phyloP scores from a whole-genome alignment of 2,888 invertebrate species.

The Notodonta dromedarius region DNA sequence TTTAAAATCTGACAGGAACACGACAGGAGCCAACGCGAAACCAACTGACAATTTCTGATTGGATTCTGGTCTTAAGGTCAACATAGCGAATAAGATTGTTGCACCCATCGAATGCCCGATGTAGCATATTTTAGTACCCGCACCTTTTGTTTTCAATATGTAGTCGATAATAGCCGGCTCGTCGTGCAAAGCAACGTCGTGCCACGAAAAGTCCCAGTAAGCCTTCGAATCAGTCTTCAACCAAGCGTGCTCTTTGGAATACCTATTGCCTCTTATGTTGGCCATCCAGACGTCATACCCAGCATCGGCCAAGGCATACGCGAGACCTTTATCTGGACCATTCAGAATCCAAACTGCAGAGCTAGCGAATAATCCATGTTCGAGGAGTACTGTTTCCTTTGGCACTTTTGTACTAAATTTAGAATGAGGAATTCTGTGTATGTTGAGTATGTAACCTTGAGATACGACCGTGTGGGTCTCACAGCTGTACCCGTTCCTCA shows the following conservation, averaged over 20 bases:
- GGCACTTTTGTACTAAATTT: conserved; percentile 57
- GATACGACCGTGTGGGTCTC: conserved; percentile 90
- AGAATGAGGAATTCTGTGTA: conserved; percentile 90
- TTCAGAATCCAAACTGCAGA: conserved; percentile 92
- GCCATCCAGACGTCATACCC: conserved; percentile 93
- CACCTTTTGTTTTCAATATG: conserved; percentile 60
- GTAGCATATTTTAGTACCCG: conserved; percentile 82
- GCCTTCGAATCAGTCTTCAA: conserved; percentile 81
- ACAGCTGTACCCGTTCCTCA: conserved; percentile 86
- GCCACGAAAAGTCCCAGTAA: conserved; percentile 92
- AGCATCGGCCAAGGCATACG: conserved; percentile 86
- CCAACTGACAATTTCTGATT: conserved; percentile 86
- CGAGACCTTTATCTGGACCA: conserved; percentile 86
- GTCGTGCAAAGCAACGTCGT: conserved; percentile 94
- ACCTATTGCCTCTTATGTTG: conserved; percentile 92
- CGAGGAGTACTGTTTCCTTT: conserved; percentile 84
- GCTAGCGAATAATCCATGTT: conserved; percentile 92
- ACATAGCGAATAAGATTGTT: conserved; percentile 89
- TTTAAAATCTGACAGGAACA: conserved; percentile 85
- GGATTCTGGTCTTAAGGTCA: conserved; percentile 87
- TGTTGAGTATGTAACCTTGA: conserved; percentile 91
- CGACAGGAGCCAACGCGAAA: conserved; percentile 88
- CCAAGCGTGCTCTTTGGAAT: conserved; percentile 86
- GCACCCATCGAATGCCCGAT: conserved; percentile 97
- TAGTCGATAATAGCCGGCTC: conserved; percentile 93